Base-by-base conservation (phyloP, 2,113 vertebrate species). In the Anarhynchus alexandrinus region DNA sequence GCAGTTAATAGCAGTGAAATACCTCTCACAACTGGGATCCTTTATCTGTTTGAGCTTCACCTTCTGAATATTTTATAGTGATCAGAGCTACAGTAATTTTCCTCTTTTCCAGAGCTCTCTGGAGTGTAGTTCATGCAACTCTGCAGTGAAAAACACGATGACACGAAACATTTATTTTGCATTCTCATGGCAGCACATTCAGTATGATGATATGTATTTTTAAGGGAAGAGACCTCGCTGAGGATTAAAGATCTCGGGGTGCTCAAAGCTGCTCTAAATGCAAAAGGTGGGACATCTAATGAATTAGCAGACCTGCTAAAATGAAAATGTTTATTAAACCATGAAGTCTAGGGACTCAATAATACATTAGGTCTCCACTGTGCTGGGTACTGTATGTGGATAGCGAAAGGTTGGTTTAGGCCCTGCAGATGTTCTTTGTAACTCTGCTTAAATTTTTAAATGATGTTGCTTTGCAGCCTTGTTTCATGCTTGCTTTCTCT, bases 401-500 rank as follows among this genome's bases (percentile, higher is more conserved):
- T 36, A 90, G 74, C 70, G 88, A 85, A 93, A 89, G 38, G 29
- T 32, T 91, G 42, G 15, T 62, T 93, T 59, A 65, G 66, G 70
- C 45, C 29, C 82, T 52, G n/a, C 66, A 79, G 66, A 70, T 92
- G 47, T 76, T 91, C 86, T 93, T 67, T 80, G 36, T 82, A 89
- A 62, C 62, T 90, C 66, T 91, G 78, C 78, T 93, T 54, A 70
- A 58, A 83, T 70, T 71, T 82, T 82, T 82, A 51, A 87, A 65
- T 82, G 16, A 52, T 38, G 58, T 77, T 3, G 3, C 58, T 93
- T 54, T 62, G 8, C 78, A 82, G 70, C 87, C 74, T 77, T 54
- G 62, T 90, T 94, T 91, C 85, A 55, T 58, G 78, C 84, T 91
- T 85, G 58, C 62, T 80, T 94, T 91, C 84, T 92, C 71, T 79